phyloP scores from a whole-genome alignment of 2,888 invertebrate genomes.

The Dicyrtoma fusca region DNA sequence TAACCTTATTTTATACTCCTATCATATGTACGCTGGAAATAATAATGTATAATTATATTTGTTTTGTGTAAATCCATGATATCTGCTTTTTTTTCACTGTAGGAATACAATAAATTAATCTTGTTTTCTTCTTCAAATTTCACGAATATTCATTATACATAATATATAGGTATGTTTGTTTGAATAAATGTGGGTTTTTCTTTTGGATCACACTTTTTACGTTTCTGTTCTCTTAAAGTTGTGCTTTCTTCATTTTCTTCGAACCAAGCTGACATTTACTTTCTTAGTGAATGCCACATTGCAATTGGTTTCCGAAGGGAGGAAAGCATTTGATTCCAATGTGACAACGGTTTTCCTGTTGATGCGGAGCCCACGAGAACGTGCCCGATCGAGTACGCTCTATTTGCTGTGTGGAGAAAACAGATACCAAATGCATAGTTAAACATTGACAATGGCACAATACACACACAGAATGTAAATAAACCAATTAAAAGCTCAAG shows the following conservation, averaged over 20 bases:
- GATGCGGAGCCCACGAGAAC: slow-evolving; percentile 76
- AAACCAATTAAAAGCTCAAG: background rate
- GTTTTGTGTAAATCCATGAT: too few relatives aligned
- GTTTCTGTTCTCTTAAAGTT: background rate
- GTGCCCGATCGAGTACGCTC: slow-evolving; percentile 74
- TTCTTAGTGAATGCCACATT: slow-evolving; percentile 80
- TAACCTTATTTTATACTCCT: too few relatives aligned
- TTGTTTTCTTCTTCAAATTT: too few relatives aligned
- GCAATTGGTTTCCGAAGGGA: slow-evolving; percentile 78
- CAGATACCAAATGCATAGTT: too few relatives aligned
- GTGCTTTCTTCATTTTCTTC: background rate
- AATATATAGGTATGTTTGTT: slow-evolving; percentile 1
- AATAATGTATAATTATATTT: too few relatives aligned
- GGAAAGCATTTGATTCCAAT: slow-evolving; percentile 83
- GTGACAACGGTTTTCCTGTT: slow-evolving; percentile 72
- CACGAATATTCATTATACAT: too few relatives aligned
- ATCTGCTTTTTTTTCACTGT: too few relatives aligned
- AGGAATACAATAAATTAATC: too few relatives aligned
- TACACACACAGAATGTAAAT: background rate
- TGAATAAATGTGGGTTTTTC: background rate
- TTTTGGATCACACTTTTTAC: background rate
- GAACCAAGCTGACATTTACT: slow-evolving; percentile 42
- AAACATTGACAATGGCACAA: background rate
- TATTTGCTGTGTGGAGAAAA: slow-evolving; percentile 56
- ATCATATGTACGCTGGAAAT: too few relatives aligned